Base-by-base conservation (phyloP, 1,140 invertebrate genomes). In the Frieseomelitta varia region DNA sequence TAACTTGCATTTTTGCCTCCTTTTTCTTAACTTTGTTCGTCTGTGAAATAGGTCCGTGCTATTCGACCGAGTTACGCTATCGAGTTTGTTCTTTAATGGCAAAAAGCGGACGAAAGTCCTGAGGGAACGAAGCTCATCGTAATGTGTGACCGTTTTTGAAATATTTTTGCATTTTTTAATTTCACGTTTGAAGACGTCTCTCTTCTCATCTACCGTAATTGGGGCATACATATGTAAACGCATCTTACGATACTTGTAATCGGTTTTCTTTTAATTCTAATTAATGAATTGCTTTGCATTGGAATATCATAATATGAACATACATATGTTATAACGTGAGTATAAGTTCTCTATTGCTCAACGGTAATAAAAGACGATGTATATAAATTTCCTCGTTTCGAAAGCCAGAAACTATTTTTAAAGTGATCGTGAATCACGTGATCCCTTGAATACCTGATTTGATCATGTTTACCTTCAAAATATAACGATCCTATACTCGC, bases 21-120 rank as follows among this genome's bases (percentile, higher is more conserved):
- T 30, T 4, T 39, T 47, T 17, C 19, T 14, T 19, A 12, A 24
- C 21, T 39, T 71, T 2, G 12, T n/a, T 24, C 4, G 6, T 17
- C 21, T 27, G 12, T 6, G 39, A n/a, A 47, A 47, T 4, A 72
- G n/a, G 3, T 72, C 2, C 19, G 12, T 8, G 19, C 53, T 34
- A 10, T 53, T 73, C 30, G 27, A 53, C 51, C 77, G 53, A 79
- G 27, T 69, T 53, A n/a, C 53, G 21, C 11, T 79, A 79, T 58
- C 53, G 53, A 71, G 58, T 55, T 55, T n/a, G 27, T 1, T 39
- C 30, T 69, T 27, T 24, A n/a, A 39, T 30, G 12, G 1, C 6
- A 14, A 34, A 56, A 58, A 12, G 12, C 4, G 4, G 24, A 58
- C n/a, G 11, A 51, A 6, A 72, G 19, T n/a, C 14, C 14, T 4